phyloP scores from a whole-genome alignment of 2,888 invertebrate genomes.

The Prenolepis imparis region DNA sequence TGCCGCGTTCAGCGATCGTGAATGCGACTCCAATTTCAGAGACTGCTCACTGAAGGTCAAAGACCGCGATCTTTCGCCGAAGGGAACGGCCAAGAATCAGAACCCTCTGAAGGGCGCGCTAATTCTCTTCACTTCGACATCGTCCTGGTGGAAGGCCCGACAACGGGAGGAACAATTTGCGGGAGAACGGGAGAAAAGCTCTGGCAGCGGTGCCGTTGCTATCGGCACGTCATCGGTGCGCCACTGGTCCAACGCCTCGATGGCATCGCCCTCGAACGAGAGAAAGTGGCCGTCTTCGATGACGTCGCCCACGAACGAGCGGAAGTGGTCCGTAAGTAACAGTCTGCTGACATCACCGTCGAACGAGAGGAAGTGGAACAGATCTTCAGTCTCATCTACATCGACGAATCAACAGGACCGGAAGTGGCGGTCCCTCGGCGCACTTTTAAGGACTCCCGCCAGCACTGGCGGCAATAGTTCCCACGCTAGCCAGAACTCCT shows the following conservation, averaged over 20 bases:
- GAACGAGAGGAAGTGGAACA: slow-evolving; percentile 81
- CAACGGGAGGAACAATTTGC: slow-evolving; percentile 81
- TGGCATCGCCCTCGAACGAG: slow-evolving; percentile 79
- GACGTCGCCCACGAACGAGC: slow-evolving; percentile 74
- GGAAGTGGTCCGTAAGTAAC: slow-evolving; percentile 81
- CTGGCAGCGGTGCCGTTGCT: slow-evolving; percentile 16
- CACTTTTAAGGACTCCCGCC: slow-evolving; percentile 83
- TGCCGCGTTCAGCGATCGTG: slow-evolving; percentile 77
- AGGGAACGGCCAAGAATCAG: slow-evolving; percentile 78
- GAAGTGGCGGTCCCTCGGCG: slow-evolving; percentile 86
- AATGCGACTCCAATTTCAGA: slow-evolving; percentile 76
- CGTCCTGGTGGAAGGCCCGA: slow-evolving; percentile 85
- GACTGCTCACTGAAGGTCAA: slow-evolving; percentile 73
- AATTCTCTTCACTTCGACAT: slow-evolving; percentile 84
- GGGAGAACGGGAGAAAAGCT: slow-evolving; percentile 42
- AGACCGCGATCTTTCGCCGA: slow-evolving; percentile 74
- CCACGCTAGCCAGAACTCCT: slow-evolving; percentile 77
- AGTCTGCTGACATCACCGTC: slow-evolving; percentile 70
- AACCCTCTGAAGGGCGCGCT: slow-evolving; percentile 83
- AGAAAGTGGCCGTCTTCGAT: slow-evolving; percentile 78
- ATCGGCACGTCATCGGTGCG: slow-evolving; percentile 78
- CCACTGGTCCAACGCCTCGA: slow-evolving; percentile 80
- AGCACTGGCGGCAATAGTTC: slow-evolving; percentile 67
- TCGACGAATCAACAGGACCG: slow-evolving; percentile 84
- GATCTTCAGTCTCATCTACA: slow-evolving; percentile 78